These are phyloP conservation scores for Dioctria linearis DNA, from an alignment of 2,888 invertebrate genomes.

Conservation along the genomic window DNA sequence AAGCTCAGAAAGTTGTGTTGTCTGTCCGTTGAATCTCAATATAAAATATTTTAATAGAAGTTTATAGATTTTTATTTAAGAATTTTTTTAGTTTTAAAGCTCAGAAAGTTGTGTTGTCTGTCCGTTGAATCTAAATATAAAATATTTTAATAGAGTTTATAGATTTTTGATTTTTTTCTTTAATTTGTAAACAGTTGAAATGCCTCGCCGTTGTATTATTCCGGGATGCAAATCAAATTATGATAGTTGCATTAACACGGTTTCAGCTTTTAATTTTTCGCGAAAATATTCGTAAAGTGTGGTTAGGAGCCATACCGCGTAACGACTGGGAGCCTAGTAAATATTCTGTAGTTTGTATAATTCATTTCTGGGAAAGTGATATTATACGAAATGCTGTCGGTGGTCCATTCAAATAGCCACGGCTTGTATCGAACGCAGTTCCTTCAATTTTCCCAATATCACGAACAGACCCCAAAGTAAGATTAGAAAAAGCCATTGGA, in stretches of 20 bases:
- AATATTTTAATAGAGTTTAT: too few relatives aligned
- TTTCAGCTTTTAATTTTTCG: not conserved
- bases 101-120: too few relatives aligned
- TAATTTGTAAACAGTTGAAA: too few relatives aligned
- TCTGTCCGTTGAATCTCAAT: too few relatives aligned
- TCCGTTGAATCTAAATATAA: too few relatives aligned
- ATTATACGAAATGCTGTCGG: too few relatives aligned
- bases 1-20: too few relatives aligned
- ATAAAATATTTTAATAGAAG: too few relatives aligned
- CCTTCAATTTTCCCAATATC: not conserved
- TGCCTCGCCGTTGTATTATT: not conserved
- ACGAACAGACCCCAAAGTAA: not conserved
- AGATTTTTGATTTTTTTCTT: too few relatives aligned
- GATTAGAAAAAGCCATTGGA: not conserved
- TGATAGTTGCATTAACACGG: not conserved
- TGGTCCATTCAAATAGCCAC: too few relatives aligned
- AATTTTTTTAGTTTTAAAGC: too few relatives aligned
- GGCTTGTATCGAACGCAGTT: not conserved
- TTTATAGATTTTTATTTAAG: too few relatives aligned
- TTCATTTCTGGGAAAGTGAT: not conserved
- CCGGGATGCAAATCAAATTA: not conserved
- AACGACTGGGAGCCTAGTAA: not conserved
- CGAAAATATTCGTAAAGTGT: not conserved
- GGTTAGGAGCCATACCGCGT: not conserved
- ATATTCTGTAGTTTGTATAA: not conserved